phyloP scores from a whole-genome alignment of 2,888 invertebrate genomes.

The Lycaena phlaeas region DNA sequence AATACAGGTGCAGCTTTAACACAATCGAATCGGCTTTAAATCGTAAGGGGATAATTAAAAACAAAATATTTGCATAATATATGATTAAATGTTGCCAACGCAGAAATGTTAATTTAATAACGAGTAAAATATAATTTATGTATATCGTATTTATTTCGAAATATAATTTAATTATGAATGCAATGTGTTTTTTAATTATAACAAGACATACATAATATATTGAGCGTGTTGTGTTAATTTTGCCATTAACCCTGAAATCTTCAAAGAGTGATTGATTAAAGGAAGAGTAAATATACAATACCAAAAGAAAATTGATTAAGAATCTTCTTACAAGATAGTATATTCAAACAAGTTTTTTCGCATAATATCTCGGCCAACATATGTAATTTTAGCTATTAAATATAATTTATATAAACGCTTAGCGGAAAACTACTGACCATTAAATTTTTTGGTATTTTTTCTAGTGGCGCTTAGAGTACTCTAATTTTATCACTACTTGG shows the following conservation, averaged over 20 bases:
- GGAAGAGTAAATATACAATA: too few species aligned
- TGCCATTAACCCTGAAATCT: too few species aligned
- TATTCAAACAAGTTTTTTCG: too few species aligned
- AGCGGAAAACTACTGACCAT: slow-evolving; percentile 2
- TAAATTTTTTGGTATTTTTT: slow-evolving; percentile 14
- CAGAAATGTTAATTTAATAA: neutral
- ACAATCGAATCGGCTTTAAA: too few species aligned
- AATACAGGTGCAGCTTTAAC: too few species aligned
- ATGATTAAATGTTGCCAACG: neutral
- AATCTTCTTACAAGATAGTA: too few species aligned
- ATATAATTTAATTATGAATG: too few species aligned
- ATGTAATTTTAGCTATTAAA: neutral
- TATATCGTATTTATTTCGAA: neutral
- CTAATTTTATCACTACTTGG: slow-evolving; percentile 29
- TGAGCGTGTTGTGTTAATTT: too few species aligned
- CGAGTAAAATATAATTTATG: neutral
- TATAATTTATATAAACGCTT: slow-evolving; percentile 1
- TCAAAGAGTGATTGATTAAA: too few species aligned
- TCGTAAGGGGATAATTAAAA: neutral
- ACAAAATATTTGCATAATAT: neutral
- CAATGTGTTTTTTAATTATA: too few species aligned
- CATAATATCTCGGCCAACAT: neutral
- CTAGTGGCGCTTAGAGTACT: slow-evolving; percentile 19
- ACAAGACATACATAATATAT: too few species aligned
- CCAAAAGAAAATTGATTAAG: too few species aligned